Base-by-base conservation (phyloP, 2,113 vertebrate species). In the Nothobranchius furzeri region DNA sequence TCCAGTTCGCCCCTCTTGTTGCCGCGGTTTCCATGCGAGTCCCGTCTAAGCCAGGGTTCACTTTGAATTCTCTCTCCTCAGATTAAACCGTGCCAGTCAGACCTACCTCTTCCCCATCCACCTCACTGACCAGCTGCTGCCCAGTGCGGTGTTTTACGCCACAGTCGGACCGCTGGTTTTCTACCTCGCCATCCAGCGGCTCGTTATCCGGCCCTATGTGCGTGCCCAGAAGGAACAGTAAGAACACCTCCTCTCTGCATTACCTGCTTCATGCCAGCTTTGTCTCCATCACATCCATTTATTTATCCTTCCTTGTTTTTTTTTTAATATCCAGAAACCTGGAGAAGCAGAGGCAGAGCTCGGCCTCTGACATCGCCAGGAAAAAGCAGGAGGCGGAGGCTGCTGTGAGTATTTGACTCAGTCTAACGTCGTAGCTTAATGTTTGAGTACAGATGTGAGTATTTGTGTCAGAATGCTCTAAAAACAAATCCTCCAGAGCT, bases 41-140 rank as follows among this genome's bases (percentile, higher is more conserved):
- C 14, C 57, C 20, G 7, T 56, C 50, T 25, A 4, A 11, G 9
- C 25, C n/a, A 12, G 50, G 40, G 61, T 58, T 58, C 69, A 51
- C 37, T 58, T 46, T 45, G 10, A 40, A 8, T 30, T 82, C 53
- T 76, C 9, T 59, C 8, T 64, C 64, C 72, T 13, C 87, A 99
- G 98, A 81, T 87, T 99, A 61, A 99, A 98, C 88, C 89, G 98
- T 82, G 98, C 98, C 76, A 99, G 96, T 83, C 98, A 99, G 94
- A 99, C 96, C 0, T 99, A 98, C 90, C 95, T 97, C 93, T 99
- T 99, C 87, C 96, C 98, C 0, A 92, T 99, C 61, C 96, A 98
- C 76, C 81, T 99, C 88, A 99, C 97, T n/a, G 97, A 99, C 76
- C 96, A 98, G 88, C 94, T 99, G 30, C 93, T 98, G 57, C 98